Percentiles rank a stretch among this genome's conserved stretches.
Conservation (phyloP, 2,797 vertebrate genomes). For the Hapalemur alaotrensis region DNA sequence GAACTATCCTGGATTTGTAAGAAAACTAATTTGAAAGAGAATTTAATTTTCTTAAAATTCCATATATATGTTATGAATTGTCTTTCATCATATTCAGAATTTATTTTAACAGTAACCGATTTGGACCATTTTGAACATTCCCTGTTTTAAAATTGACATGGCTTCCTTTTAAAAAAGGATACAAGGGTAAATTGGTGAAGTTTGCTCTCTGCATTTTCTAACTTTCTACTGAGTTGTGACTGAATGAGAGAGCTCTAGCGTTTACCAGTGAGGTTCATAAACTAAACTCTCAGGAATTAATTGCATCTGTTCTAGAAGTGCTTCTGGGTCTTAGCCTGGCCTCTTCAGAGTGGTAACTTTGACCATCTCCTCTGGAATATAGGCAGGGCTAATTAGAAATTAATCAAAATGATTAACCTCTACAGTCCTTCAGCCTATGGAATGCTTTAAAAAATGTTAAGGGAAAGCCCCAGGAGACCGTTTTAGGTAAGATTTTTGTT, state of each 20-base stretch:
- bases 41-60: constrained; percentile 65
- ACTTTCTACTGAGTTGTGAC: constrained; percentile 82
- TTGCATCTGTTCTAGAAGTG: constrained; percentile 88
- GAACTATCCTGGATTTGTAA: constrained; percentile 62
- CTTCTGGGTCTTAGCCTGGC: constrained; percentile 86
- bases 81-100: constrained; percentile 55
- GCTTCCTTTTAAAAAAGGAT: constrained; percentile 69
- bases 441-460: constrained; percentile 82
- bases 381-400: constrained; percentile 80
- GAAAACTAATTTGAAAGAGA: constrained; percentile 58
- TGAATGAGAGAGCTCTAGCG: constrained; percentile 85
- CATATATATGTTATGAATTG: constrained; percentile 39
- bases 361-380: constrained; percentile 80
- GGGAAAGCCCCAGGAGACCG: constrained; percentile 83
- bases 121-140: constrained; percentile 76
- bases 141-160: constrained; percentile 69
- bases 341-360: constrained; percentile 85
- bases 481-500: constrained; percentile 83
- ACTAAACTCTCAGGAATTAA: constrained; percentile 96
- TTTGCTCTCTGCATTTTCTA: constrained; percentile 73
- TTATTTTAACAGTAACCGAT: constrained; percentile 66
- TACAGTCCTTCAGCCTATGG: constrained; percentile 80
- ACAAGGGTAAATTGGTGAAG: constrained; percentile 69
- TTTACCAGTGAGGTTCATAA: constrained; percentile 94
- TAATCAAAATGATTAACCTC: constrained; percentile 74